Conservation (phyloP, 92 coral and sea anemone species). For the Parazoanthus atlanticus region DNA sequence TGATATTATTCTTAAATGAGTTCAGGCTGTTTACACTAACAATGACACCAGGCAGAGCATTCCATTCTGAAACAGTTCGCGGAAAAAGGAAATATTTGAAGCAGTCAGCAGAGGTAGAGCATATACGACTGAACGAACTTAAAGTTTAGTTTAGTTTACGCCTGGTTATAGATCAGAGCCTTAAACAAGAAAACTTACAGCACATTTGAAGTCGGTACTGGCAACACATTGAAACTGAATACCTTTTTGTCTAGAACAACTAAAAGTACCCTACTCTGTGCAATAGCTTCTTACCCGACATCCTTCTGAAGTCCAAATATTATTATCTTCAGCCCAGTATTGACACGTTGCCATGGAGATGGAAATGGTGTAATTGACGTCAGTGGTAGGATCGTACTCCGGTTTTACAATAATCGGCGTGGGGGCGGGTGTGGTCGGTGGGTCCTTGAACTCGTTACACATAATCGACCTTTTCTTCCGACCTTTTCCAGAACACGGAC, state of each 20-base stretch:
- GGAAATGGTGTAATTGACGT: constrained; percentile 77
- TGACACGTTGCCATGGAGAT: constrained; percentile 78
- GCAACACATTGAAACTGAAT: too few relatives aligned
- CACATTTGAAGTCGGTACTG: too few relatives aligned
- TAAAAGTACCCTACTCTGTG: too few relatives aligned
- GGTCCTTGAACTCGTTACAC: constrained; percentile 86
- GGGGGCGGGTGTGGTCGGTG: constrained; percentile 87
- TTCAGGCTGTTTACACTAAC: too few relatives aligned
- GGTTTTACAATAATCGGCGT: constrained; percentile 65
- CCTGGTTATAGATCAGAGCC: too few relatives aligned
- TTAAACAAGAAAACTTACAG: too few relatives aligned
- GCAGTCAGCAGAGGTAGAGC: background rate
- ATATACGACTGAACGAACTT: too few relatives aligned
- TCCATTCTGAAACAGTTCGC: background rate
- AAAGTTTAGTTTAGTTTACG: too few relatives aligned
- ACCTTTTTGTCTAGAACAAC: too few relatives aligned
- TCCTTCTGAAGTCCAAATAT: constrained; percentile 84
- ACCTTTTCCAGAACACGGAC: constrained; percentile 79
- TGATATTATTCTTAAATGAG: too few relatives aligned
- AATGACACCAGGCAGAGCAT: too few relatives aligned
- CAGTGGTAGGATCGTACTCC: constrained; percentile 66
- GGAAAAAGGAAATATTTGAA: background rate
- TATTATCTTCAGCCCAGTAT: constrained; percentile 76
- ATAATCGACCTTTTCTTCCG: constrained; percentile 70
- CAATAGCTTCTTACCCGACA: constrained; percentile 71